A percentile compares a stretch with the other conserved stretches of the same genome.
Conservation (phyloP, 2,888 invertebrate genomes). For the Ypsolopha scabrella region DNA sequence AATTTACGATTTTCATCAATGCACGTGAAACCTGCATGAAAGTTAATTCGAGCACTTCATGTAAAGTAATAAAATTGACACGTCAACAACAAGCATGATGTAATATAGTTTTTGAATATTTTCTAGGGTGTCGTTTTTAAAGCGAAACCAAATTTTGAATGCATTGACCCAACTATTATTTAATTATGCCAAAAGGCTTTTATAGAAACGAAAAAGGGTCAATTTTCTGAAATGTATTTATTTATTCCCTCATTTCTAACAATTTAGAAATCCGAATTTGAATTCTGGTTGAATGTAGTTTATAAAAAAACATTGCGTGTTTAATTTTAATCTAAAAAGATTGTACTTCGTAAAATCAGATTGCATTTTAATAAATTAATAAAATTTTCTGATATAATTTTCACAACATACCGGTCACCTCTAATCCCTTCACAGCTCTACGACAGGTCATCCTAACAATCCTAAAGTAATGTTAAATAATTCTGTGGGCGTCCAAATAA, state of each 20-base stretch:
- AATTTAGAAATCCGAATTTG: not conserved
- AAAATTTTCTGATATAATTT: too few species aligned
- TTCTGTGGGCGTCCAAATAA: slow-evolving; percentile 55
- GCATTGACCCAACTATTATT: not conserved
- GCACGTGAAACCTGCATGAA: too few species aligned
- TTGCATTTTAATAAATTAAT: not conserved
- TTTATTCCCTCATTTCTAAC: not conserved
- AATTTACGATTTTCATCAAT: too few species aligned
- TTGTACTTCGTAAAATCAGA: not conserved
- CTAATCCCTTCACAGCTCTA: not conserved
- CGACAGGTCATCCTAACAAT: slow-evolving; percentile 3
- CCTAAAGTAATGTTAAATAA: slow-evolving; percentile 35
- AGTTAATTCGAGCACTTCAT: too few species aligned
- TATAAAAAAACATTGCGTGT: not conserved
- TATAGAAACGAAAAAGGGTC: not conserved
- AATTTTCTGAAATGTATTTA: not conserved
- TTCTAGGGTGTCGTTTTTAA: not conserved
- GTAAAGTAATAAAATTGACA: too few species aligned
- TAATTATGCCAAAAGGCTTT: not conserved
- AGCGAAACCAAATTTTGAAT: not conserved
- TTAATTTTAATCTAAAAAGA: not conserved
- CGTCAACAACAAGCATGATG: too few species aligned
- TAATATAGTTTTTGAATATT: too few species aligned
- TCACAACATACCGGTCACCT: not conserved
- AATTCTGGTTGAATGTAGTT: not conserved